A percentile compares a stretch with the other conserved stretches of the same genome.
Evolutionary conservation across 2,113 vertebrate genomes (phyloP).

Genomic region (Prochilodus magdalenae): DNA sequence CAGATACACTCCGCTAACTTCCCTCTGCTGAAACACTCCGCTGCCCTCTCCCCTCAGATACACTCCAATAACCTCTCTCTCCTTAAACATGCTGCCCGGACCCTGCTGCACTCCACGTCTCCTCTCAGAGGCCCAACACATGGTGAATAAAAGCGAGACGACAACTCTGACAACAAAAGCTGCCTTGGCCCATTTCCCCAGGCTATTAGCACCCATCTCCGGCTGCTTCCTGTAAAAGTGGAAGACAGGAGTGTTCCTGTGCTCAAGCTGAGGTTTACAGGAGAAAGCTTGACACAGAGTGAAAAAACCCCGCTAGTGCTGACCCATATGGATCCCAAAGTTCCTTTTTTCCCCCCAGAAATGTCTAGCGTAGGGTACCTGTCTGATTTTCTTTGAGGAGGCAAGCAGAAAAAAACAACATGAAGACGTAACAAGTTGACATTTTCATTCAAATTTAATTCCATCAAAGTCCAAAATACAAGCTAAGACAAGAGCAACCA

Average conservation of each 20-base stretch:
- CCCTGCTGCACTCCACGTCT: constrained; percentile 58
- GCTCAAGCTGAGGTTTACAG: constrained; percentile 7
- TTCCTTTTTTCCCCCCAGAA: not conserved
- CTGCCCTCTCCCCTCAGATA: not conserved
- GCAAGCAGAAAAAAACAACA: not conserved
- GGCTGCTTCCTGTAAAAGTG: constrained; percentile 49
- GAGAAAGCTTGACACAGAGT: not conserved
- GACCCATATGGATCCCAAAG: not conserved
- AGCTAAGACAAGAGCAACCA: not conserved
- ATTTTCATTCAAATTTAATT: not conserved
- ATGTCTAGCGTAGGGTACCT: not conserved
- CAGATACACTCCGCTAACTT: constrained; percentile 10
- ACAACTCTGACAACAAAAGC: constrained; percentile 69
- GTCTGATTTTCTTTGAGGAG: not conserved
- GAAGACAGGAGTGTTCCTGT: constrained; percentile 21
- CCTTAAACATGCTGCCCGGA: not conserved
- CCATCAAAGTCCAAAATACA: not conserved
- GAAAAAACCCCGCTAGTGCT: not conserved
- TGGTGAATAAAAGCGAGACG: constrained; percentile 53
- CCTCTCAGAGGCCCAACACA: constrained; percentile 67
- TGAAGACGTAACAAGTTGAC: not conserved
- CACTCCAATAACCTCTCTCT: constrained; percentile 31
- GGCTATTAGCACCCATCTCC: constrained; percentile 66
- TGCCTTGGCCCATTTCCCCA: constrained; percentile 62
- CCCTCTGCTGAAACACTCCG: not conserved